Base-by-base conservation (phyloP, 2,888 invertebrate species). In the Lasioglossum marginatum region DNA sequence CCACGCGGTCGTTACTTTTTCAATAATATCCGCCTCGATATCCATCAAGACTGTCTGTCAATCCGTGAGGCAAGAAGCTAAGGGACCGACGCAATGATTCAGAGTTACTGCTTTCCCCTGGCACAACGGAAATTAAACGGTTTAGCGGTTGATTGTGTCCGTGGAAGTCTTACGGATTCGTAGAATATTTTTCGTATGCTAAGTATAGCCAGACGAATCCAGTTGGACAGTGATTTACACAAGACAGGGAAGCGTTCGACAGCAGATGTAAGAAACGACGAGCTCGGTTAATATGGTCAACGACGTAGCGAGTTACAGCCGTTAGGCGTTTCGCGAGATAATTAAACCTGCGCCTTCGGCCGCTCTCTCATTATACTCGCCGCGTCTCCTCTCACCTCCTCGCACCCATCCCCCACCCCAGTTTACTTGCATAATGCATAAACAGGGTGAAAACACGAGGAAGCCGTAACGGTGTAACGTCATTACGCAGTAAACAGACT, bases 291-390 rank as follows among this genome's bases (percentile, higher is more conserved):
- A 80, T 82, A 76, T 81, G 86, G 87, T 82, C 79, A 86, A 85
- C 87, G 78, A 81, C 80, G 83, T 70, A 45, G 77, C 72, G 85
- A 81, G 77, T 78, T 86, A 87, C 87, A 89, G 83, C 83, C 85
- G 88, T 91, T 90, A 88, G 73, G 77, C 83, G 87, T 90, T 87
- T 87, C 91, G 87, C 88, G 85, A 77, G 91, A 90, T 87, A 88
- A 92, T 92, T 91, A 92, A 92, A 92, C 90, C 87, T 66, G 87
- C 88, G 87, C 87, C 88, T 81, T 86, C 80, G 85, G 70, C 92
- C 89, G 91, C 90, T 91, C 90, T 92, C 88, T 92, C 85, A 92
- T 92, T 92, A 92, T 90, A 87, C 88, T 87, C 73, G 76, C 90
- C 76, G 63, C 48, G 73, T 70, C 52, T 16, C 57, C 77, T 79